Conservation (phyloP, 2,113 vertebrate genomes). For the Cynoglossus semilaevis region DNA sequence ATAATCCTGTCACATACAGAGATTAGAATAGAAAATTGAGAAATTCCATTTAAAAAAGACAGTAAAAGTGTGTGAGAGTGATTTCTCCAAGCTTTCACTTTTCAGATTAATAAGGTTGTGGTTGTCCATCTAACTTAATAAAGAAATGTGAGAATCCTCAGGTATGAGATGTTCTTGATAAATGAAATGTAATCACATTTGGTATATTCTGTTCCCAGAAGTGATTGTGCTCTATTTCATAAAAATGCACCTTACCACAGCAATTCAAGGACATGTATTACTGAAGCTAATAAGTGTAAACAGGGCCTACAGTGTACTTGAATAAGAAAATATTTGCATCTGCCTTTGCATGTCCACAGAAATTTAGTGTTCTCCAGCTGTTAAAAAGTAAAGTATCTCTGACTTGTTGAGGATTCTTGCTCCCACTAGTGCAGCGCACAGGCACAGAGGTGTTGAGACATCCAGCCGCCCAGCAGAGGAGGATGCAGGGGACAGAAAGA, state of each 20-base stretch:
- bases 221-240: too few species aligned
- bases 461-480: slow-evolving; percentile 36
- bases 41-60: not conserved
- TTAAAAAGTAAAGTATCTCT: slow-evolving; percentile 42
- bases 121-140: too few species aligned
- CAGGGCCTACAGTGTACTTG: slow-evolving; percentile 2
- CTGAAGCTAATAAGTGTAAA: not conserved
- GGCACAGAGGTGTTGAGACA: slow-evolving; percentile 70
- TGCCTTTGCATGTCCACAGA: slow-evolving; percentile 35
- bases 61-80: not conserved
- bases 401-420: slow-evolving; percentile 67
- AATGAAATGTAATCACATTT: too few species aligned
- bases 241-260: too few species aligned
- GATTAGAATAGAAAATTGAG: not conserved
- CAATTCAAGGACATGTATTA: too few species aligned
- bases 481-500: slow-evolving; percentile 56
- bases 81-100: not conserved
- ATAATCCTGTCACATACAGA: not conserved
- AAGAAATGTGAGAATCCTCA: too few species aligned
- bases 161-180: too few species aligned
- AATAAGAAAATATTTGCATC: slow-evolving; percentile 12
- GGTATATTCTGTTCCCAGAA: too few species aligned
- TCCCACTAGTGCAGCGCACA: slow-evolving; percentile 75
- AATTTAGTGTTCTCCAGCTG: slow-evolving; percentile 63
- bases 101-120: too few species aligned